Percentiles rank a stretch among this genome's conserved stretches.
Conservation (phyloP, 2,797 vertebrate genomes). For the Allobates femoralis region DNA sequence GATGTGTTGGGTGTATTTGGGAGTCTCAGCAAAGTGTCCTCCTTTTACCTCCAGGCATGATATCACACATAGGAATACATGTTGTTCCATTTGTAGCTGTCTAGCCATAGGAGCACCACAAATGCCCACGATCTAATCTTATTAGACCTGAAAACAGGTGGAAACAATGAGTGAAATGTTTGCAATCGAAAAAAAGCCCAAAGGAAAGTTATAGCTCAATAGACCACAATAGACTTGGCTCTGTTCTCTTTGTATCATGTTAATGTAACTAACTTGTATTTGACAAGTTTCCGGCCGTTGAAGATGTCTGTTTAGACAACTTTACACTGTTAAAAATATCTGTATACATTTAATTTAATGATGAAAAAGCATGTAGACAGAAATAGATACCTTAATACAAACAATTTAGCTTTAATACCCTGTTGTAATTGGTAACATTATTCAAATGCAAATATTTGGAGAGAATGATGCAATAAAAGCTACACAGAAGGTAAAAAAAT, state of each 20-base stretch:
- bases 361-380: constrained; percentile 24
- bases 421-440: constrained; percentile 16
- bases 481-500: too few species aligned
- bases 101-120: too few species aligned
- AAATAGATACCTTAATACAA: constrained; percentile 17
- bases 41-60: too few species aligned
- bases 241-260: not conserved
- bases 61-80: too few species aligned
- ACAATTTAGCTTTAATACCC: constrained; percentile 8
- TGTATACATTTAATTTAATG: constrained; percentile 39
- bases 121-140: too few species aligned
- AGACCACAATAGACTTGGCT: not conserved
- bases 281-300: not conserved
- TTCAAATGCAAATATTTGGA: constrained; percentile 32
- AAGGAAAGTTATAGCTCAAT: too few species aligned
- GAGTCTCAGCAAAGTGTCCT: too few species aligned
- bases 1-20: too few species aligned
- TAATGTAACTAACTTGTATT: not conserved
- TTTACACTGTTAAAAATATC: constrained; percentile 25
- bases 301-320: not conserved
- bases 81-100: too few species aligned
- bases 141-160: too few species aligned
- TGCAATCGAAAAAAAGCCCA: not conserved
- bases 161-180: too few species aligned
- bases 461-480: not conserved